Percentiles rank a stretch among this genome's conserved stretches.
Evolutionary conservation across 2,797 vertebrate species (phyloP).

Genomic region (Adelosebastes latens): DNA sequence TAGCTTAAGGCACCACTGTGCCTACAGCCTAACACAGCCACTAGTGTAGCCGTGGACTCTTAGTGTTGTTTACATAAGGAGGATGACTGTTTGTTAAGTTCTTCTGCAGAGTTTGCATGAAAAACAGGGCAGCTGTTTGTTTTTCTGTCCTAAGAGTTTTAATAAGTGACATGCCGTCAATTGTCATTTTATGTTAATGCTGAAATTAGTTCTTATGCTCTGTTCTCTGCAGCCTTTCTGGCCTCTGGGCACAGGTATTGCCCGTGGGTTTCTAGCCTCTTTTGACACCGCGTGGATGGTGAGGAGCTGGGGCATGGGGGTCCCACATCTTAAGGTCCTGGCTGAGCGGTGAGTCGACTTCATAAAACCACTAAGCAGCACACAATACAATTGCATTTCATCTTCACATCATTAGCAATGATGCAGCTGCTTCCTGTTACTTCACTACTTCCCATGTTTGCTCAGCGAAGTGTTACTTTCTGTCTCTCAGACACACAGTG

Average conservation of each 20-base stretch:
- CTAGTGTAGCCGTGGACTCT: not conserved
- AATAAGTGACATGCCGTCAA: not conserved
- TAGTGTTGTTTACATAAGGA: not conserved
- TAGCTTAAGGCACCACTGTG: not conserved
- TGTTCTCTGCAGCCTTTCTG: constrained; percentile 90
- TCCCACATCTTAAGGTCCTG: constrained; percentile 84
- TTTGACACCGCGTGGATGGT: constrained; percentile 95
- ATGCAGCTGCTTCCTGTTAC: not conserved
- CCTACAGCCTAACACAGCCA: not conserved
- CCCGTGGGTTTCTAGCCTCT: constrained; percentile 92
- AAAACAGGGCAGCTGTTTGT: not conserved
- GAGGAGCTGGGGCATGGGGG: constrained; percentile 88
- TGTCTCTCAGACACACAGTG: not conserved
- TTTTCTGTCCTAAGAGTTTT: not conserved
- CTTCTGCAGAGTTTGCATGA: not conserved
- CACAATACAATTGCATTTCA: not conserved
- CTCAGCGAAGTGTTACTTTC: not conserved
- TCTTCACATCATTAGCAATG: not conserved
- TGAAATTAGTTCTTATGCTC: not conserved
- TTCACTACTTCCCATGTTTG: not conserved
- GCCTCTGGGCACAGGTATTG: constrained; percentile 94
- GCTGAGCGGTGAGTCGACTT: constrained; percentile 86
- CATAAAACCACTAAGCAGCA: not conserved
- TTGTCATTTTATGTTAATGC: not conserved
- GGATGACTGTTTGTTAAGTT: not conserved